Percentiles rank a stretch among this genome's conserved stretches.
phyloP scores from a whole-genome alignment of 2,797 vertebrate species.

The Saxicola maurus region DNA sequence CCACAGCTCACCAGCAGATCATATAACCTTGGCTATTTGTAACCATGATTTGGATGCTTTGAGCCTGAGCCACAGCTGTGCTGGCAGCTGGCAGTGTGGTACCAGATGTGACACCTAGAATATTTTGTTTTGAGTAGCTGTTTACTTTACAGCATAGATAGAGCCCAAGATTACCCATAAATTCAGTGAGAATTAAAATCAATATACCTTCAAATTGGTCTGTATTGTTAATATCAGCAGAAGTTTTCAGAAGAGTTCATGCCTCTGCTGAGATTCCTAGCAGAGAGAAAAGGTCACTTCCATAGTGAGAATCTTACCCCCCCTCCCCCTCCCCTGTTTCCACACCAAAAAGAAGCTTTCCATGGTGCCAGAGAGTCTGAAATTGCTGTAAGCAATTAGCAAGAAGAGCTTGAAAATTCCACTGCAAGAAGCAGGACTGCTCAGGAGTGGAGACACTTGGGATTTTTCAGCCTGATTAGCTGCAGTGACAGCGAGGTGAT shows the following conservation, averaged over 20 bases:
- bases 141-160: background rate
- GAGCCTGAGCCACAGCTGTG: background rate
- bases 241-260: background rate
- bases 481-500: constrained; percentile 7
- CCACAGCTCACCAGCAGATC: background rate
- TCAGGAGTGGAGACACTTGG: constrained; percentile 30
- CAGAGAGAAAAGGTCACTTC: background rate
- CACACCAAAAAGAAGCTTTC: constrained; percentile 14
- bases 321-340: background rate
- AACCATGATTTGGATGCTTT: background rate
- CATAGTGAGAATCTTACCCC: background rate
- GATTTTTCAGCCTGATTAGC: constrained; percentile 47
- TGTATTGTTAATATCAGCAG: background rate
- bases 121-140: background rate
- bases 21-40: background rate
- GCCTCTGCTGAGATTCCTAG: background rate
- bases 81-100: background rate
- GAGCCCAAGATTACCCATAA: background rate
- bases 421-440: background rate
- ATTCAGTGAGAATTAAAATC: background rate
- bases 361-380: constrained; percentile 49
- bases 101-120: background rate
- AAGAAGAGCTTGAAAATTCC: constrained; percentile 36
- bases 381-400: constrained; percentile 24
- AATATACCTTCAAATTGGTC: background rate